Evolutionary conservation across 2,888 invertebrate genomes (phyloP).

Genomic region (Cistogaster globosa): DNA sequence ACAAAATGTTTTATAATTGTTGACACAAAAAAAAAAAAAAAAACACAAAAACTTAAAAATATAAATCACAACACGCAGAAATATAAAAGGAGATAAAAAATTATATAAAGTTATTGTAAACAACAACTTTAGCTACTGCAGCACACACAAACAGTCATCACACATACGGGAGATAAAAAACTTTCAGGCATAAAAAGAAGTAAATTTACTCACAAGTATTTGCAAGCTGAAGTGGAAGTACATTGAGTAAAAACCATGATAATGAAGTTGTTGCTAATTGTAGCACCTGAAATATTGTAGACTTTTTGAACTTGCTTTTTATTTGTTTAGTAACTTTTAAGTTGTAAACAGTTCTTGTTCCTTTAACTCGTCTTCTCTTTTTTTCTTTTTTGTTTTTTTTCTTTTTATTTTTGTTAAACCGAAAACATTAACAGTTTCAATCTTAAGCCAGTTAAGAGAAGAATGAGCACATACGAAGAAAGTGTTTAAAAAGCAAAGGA

Average conservation of each 20-base stretch:
- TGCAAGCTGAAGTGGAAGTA: background rate
- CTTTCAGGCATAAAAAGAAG: constrained; percentile 23
- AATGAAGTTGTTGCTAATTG: constrained; percentile 20
- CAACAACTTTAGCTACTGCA: constrained; percentile 18
- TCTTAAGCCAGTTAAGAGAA: constrained; percentile 48
- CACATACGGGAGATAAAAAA: background rate
- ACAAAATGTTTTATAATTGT: constrained; percentile 54
- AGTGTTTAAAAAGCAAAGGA: background rate
- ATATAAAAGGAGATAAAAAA: background rate
- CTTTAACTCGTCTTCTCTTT: background rate
- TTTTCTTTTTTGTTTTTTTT: background rate
- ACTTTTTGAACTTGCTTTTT: background rate
- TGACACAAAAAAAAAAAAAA: constrained; percentile 10
- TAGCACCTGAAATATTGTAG: background rate
- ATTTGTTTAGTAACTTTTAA: constrained; percentile 38
- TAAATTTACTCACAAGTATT: constrained; percentile 11
- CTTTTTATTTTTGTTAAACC: background rate
- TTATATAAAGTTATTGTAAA: constrained; percentile 10
- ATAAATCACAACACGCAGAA: background rate
- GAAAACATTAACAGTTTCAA: constrained; percentile 57
- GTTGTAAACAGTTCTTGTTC: constrained; percentile 25
- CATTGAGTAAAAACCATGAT: background rate
- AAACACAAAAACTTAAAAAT: constrained; percentile 9
- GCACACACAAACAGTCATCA: background rate
- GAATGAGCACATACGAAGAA: background rate